phyloP scores from a whole-genome alignment of 1,140 invertebrate species.

The Papilio helenus region DNA sequence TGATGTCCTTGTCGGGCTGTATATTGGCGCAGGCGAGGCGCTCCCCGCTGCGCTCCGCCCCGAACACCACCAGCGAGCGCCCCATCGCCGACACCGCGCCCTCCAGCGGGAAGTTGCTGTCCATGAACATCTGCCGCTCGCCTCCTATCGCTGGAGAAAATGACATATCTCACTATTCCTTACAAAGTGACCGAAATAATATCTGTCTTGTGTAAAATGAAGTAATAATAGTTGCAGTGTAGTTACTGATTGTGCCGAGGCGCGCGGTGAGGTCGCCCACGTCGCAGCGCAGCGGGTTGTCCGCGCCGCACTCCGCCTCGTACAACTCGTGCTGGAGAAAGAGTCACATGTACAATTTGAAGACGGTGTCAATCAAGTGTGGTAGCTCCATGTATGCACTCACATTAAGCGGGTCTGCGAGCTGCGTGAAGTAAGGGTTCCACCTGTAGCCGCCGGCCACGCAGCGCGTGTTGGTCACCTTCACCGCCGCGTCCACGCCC shows the following conservation, averaged over 20 bases:
- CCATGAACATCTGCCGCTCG: constrained; percentile 90
- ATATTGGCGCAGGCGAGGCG: constrained; percentile 96
- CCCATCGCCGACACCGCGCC: constrained; percentile 90
- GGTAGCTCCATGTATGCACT: constrained; percentile 54
- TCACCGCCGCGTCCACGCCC: constrained; percentile 94
- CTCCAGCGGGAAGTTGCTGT: constrained; percentile 94
- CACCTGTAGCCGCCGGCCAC: constrained; percentile 95
- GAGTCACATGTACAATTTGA: background rate
- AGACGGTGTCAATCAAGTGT: background rate
- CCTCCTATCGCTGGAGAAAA: constrained; percentile 86
- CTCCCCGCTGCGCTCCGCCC: constrained; percentile 87
- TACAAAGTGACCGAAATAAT: too few relatives aligned
- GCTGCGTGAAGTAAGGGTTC: constrained; percentile 96
- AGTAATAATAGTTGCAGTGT: background rate
- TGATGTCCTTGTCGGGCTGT: constrained; percentile 94
- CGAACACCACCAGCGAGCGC: constrained; percentile 93
- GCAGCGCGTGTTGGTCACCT: constrained; percentile 90
- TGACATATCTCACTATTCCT: background rate
- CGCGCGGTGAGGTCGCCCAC: constrained; percentile 95
- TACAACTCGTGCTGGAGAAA: constrained; percentile 90
- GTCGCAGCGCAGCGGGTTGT: constrained; percentile 95
- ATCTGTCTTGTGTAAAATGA: too few relatives aligned
- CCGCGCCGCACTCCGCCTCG: constrained; percentile 91
- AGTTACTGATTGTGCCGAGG: constrained; percentile 89
- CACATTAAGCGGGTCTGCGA: constrained; percentile 95